Conservation (phyloP, 2,113 vertebrate genomes). For the Syrrhaptes paradoxus region DNA sequence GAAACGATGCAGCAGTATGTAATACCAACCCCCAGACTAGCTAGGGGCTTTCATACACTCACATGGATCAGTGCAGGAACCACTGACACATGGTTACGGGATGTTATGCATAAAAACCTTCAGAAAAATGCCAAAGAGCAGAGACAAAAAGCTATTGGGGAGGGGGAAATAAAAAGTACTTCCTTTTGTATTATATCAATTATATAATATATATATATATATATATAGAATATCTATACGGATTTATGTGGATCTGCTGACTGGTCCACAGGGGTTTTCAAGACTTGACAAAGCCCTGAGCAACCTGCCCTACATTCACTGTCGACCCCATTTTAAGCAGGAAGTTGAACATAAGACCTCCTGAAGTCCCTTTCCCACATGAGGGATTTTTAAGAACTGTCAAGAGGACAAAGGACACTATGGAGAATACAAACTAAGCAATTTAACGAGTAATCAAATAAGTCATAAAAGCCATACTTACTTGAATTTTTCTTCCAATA, state of each 20-base stretch:
- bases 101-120: background rate
- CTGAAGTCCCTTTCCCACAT: background rate
- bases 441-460: background rate
- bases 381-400: background rate
- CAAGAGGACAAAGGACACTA: background rate
- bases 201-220: background rate
- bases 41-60: no score
- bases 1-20: background rate
- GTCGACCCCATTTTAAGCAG: background rate
- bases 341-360: background rate
- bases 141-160: background rate
- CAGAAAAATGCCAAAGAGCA: background rate
- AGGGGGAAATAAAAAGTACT: background rate
- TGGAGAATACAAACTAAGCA: background rate
- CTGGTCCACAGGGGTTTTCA: background rate
- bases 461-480: background rate
- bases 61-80: background rate
- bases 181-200: background rate
- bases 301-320: background rate
- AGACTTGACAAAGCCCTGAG: background rate
- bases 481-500: background rate
- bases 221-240: no score
- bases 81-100: background rate
- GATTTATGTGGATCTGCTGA: no score
- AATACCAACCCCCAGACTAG: background rate